Conservation (phyloP, 2,888 invertebrate species). For the Crossocerus cetratus region DNA sequence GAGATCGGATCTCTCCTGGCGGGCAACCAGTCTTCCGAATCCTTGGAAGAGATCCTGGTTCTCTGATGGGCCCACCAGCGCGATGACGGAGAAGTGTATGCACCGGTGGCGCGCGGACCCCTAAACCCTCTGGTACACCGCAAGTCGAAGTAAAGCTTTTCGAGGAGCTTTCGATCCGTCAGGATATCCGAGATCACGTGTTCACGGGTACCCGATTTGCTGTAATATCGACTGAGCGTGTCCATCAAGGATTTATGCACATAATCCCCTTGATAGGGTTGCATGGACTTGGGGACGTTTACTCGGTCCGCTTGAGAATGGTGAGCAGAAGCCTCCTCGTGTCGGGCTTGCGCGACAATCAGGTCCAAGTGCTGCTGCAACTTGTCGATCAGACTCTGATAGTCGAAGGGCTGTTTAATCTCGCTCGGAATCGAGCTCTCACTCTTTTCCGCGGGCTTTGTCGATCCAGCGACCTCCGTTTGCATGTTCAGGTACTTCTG, state of each 20-base stretch:
- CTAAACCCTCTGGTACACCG: slow-evolving; percentile 82
- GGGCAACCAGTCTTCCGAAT: slow-evolving; percentile 51
- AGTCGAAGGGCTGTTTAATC: slow-evolving; percentile 77
- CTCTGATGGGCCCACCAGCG: slow-evolving; percentile 66
- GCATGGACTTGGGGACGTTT: slow-evolving; percentile 71
- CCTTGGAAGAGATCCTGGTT: slow-evolving; percentile 49
- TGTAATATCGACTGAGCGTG: slow-evolving; percentile 83
- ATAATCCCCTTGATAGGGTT: slow-evolving; percentile 77
- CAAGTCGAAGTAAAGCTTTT: slow-evolving; percentile 85
- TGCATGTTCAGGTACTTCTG: slow-evolving; percentile 83
- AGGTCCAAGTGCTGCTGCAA: slow-evolving; percentile 81
- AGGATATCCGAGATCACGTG: slow-evolving; percentile 85
- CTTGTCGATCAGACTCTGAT: slow-evolving; percentile 82
- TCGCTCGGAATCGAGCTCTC: slow-evolving; percentile 15
- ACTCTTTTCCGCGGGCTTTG: slow-evolving; percentile 40
- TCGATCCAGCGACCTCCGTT: slow-evolving; percentile 72
- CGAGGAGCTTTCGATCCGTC: slow-evolving; percentile 85
- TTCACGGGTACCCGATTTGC: slow-evolving; percentile 82
- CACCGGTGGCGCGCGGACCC: slow-evolving; percentile 73
- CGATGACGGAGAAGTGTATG: slow-evolving; percentile 69
- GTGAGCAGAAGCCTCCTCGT: slow-evolving; percentile 44
- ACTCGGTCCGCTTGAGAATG: slow-evolving; percentile 7
- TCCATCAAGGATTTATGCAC: slow-evolving; percentile 82
- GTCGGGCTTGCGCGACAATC: slow-evolving; percentile 70
- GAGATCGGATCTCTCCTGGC: slow-evolving; percentile 71